Evolutionary conservation across 2,797 vertebrate species (phyloP), one percentile per base, ranked within the genome.

Genomic region (Scyliorhinus canicula): DNA sequence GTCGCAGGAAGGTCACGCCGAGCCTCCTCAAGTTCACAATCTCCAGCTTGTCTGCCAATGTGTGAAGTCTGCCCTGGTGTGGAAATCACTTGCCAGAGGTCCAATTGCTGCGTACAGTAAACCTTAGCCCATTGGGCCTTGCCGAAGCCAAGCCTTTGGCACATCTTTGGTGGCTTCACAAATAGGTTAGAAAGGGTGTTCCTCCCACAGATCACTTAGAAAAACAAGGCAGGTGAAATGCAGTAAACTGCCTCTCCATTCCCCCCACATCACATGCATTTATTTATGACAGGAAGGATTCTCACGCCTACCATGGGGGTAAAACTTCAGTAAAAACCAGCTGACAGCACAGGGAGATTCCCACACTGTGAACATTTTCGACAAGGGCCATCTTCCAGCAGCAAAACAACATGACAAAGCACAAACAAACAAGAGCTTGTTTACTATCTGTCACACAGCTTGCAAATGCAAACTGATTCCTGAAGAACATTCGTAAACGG

Each of bases 21-120:
- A 21, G 95, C 95, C 95, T 95, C 96, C 95, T 95, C 96, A 97
- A 96, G 96, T 96, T 97, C 96, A 96, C 95, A 96, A 95, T 96
- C 96, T 95, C 96, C 90, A 60, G 57, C 60, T 91, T 50, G 57
- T 63, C 88, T 4, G 24, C 57, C 35, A 91, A 57, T 57, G 19
- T 63, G 57, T 65, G 57, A 26, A 63, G 60, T 24, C 88, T 63
- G 88, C 88, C 86, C n/a, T 40, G 44, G 74, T 77, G 74, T n/a
- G 74, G 12, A 90, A 60, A 57, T 88, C 85, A 55, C 85, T 85
- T 28, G 82, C 82, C 47, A 28, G 47, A 52, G 50, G 28, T 55
- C 85, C 50, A 50, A 86, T 35, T 86, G 50, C 12, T 91, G n/a
- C 7, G 8, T 19, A 12, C 8, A 1, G n/a, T 35, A 91, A n/a